Conservation (phyloP, 2,888 invertebrate genomes). For the Sicus ferrugineus region DNA sequence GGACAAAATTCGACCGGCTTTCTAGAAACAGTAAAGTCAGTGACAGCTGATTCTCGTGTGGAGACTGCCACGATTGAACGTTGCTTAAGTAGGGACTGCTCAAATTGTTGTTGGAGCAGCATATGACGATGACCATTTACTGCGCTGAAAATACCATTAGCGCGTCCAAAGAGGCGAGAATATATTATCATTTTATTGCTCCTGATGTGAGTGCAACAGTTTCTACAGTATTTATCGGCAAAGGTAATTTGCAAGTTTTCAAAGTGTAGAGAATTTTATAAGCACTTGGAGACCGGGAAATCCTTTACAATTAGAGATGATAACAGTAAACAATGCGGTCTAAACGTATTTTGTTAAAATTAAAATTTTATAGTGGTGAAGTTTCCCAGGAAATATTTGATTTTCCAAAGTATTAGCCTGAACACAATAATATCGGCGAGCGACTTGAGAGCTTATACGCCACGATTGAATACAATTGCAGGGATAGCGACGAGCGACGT, state of each 20-base stretch:
- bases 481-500: too few relatives aligned
- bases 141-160: background rate
- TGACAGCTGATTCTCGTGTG: constrained; percentile 27
- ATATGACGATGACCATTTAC: background rate
- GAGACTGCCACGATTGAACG: constrained; percentile 34
- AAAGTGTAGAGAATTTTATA: background rate
- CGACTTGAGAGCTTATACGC: too few relatives aligned
- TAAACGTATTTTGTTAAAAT: too few relatives aligned
- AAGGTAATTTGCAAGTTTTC: too few relatives aligned
- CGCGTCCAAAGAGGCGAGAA: background rate
- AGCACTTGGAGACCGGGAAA: too few relatives aligned
- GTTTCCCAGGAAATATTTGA: too few relatives aligned
- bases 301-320: background rate
- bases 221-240: too few relatives aligned
- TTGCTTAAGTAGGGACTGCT: constrained; percentile 8
- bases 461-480: too few relatives aligned
- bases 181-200: background rate
- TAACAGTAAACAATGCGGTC: background rate
- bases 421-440: too few relatives aligned
- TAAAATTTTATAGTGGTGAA: too few relatives aligned
- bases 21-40: constrained; percentile 7
- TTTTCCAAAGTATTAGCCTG: too few relatives aligned
- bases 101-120: background rate
- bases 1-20: background rate
- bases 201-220: too few relatives aligned